Conservation (phyloP, 2,113 vertebrate species). For the Myiagra hebetior region DNA sequence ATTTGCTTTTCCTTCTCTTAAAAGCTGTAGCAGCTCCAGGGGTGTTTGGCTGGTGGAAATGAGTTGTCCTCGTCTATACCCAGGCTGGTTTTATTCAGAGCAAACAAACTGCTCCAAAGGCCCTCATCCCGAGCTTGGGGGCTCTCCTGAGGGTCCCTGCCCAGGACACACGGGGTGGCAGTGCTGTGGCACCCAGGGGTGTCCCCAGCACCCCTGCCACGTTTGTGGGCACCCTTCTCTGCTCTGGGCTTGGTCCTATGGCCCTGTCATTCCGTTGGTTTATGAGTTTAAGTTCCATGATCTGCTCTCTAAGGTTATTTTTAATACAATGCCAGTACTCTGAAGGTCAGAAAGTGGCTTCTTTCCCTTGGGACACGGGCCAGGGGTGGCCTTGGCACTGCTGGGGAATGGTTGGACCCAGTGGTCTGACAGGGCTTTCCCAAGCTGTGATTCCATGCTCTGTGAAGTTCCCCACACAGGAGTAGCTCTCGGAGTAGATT, state of each 20-base stretch:
- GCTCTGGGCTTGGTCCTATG: accelerated
- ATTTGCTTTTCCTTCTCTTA: not conserved
- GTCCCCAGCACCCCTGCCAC: accelerated
- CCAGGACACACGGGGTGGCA: accelerated
- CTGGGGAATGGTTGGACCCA: not conserved
- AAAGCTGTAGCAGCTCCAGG: not conserved
- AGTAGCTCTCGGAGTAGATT: not conserved
- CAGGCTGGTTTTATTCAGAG: accelerated
- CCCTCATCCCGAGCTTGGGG: accelerated
- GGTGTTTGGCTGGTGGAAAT: not conserved
- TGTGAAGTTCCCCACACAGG: accelerated
- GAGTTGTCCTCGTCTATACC: not conserved
- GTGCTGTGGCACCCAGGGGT: not conserved
- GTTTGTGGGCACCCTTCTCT: not conserved
- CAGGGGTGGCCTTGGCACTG: not conserved
- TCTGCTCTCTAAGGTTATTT: not conserved
- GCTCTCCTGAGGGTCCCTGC: not conserved
- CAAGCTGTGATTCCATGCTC: not conserved
- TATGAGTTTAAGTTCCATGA: accelerated
- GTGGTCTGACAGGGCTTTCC: not conserved
- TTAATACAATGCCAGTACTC: accelerated
- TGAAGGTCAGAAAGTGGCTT: too few species aligned
- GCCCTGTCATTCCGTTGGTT: accelerated
- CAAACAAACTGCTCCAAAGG: not conserved
- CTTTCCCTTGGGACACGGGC: not conserved